Evolutionary conservation across 2,113 vertebrate species (phyloP).

Genomic region (Pipra filicauda): DNA sequence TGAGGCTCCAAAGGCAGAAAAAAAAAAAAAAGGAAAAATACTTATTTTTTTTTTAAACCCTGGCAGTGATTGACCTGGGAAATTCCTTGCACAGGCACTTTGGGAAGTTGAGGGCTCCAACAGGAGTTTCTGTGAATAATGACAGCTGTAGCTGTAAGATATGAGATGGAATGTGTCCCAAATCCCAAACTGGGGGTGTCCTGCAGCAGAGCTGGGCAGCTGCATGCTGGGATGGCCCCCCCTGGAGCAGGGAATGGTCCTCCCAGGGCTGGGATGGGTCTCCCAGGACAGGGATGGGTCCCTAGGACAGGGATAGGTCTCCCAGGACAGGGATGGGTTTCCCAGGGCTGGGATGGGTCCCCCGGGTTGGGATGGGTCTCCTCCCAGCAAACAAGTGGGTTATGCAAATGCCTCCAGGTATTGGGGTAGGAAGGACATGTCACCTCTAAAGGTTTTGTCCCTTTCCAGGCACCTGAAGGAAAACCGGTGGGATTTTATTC

Average conservation of each 20-base stretch:
- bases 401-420: background rate
- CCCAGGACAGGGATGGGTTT: too few species aligned
- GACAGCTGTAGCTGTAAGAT: fast-evolving
- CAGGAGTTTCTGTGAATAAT: background rate
- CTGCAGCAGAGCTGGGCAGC: background rate
- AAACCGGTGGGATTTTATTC: fast-evolving
- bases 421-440: fast-evolving
- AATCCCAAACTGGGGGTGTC: background rate
- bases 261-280: too few species aligned
- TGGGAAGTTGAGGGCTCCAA: background rate
- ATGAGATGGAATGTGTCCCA: fast-evolving
- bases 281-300: too few species aligned
- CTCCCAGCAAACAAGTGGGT: background rate
- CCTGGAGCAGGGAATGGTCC: background rate
- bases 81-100: background rate
- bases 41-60: background rate
- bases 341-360: background rate
- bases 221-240: fast-evolving
- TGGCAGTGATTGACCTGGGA: fast-evolving
- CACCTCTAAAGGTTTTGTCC: background rate
- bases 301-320: too few species aligned
- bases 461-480: background rate
- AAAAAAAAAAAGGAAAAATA: background rate
- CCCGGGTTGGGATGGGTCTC: background rate
- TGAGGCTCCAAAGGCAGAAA: background rate